Evolutionary conservation across 2,797 vertebrate species (phyloP).

Genomic region (Notolepis coatsorum): DNA sequence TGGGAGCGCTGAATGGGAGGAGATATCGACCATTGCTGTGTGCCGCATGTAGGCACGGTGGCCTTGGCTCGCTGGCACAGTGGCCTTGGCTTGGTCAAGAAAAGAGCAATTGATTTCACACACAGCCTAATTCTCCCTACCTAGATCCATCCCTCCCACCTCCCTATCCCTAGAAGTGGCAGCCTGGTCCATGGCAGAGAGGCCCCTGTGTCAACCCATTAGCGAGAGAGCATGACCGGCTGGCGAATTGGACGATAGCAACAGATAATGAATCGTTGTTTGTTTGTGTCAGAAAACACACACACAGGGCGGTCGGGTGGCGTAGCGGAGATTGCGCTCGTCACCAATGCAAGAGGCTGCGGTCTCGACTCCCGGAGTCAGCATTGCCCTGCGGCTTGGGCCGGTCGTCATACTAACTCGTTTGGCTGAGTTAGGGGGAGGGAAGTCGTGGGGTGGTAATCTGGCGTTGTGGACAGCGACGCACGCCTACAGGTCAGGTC

Average conservation of each 20-base stretch:
- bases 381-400: too few species aligned
- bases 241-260: not conserved
- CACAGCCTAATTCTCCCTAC: not conserved
- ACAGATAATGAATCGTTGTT: not conserved
- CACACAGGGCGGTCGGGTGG: too few species aligned
- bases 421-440: too few species aligned
- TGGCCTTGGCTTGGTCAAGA: constrained; percentile 20
- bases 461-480: too few species aligned
- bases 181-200: not conserved
- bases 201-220: not conserved
- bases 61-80: constrained; percentile 15
- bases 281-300: too few species aligned
- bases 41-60: constrained; percentile 31
- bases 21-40: constrained; percentile 30
- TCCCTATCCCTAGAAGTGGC: constrained; percentile 17
- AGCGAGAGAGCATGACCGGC: not conserved
- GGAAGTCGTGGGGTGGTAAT: too few species aligned
- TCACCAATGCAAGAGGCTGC: too few species aligned
- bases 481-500: too few species aligned
- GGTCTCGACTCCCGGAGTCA: too few species aligned
- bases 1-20: not conserved
- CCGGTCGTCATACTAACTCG: too few species aligned
- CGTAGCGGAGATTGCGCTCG: too few species aligned
- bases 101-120: constrained; percentile 37
- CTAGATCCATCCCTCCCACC: not conserved